Evolutionary conservation across 1,140 invertebrate genomes (phyloP), one percentile per base, ranked within the genome.

Genomic region (Drosophila aff.): DNA sequence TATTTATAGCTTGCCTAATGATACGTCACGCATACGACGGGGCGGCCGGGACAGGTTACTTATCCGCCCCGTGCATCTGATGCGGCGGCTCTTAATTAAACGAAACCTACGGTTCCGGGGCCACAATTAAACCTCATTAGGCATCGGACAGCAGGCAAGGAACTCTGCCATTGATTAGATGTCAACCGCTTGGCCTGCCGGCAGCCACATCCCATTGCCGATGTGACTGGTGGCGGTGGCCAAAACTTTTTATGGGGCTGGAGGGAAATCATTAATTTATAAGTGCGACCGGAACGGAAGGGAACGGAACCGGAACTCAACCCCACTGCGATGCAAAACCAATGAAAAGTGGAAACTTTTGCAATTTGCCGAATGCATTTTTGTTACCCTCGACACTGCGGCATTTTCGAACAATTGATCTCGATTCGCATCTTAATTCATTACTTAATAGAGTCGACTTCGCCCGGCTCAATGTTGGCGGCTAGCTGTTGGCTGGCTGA

Each of bases 381-480:
- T 62, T 52, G 47, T 31, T 47, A 43, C 57, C 44, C 44, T 66
- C 65, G 44, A 40, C 63, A 67, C 76, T 66, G 65, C 43, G 73
- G 61, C 81, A 61, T 84, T 87, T 84, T 72, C 78, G 59, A 89
- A 89, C 84, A 87, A 87, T 87, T 87, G 84, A 89, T 89, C 84
- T 74, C 84, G 64, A 81, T 84, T 83, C 81, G 78, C 76, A 65
- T 83, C 81, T 83, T 84, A 90, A 90, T 89, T 87, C 84, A 89
- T 83, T 89, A 82, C 72, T 66, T 89, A 87, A 87, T 87, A 89
- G 81, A 90, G 73, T 78, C 68, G 61, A 65, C 59, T 36, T 49
- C 43, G 55, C 53, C 36, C 7, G 74, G 28, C 57, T 18, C 72
- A 21, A 21, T 23, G n/a, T 2, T 23, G 62, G 36, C 23, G 36